phyloP scores from a whole-genome alignment of 2,888 invertebrate genomes.

The Cephus pygmeus region DNA sequence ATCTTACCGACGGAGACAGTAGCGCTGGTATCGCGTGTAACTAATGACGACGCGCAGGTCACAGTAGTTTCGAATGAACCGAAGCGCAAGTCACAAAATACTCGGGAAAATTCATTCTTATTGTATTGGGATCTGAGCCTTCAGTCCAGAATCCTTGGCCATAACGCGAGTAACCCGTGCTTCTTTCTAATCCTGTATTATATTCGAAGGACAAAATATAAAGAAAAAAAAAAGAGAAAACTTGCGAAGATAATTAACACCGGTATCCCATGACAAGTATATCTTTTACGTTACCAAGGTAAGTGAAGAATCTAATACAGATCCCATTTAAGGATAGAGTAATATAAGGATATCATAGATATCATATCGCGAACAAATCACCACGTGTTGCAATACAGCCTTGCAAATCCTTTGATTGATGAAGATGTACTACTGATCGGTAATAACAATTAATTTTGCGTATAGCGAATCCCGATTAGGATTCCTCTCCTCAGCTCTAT shows the following conservation, averaged over 20 bases:
- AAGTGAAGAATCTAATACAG: neutral
- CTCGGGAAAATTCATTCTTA: neutral
- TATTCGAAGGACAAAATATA: neutral
- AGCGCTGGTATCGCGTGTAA: neutral
- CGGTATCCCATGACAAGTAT: neutral
- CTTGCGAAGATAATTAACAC: neutral
- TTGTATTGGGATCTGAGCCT: neutral
- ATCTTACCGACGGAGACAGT: neutral
- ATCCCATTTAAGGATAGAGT: neutral
- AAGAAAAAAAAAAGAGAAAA: neutral
- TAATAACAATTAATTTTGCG: neutral
- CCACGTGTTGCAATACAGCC: slow-evolving; percentile 3
- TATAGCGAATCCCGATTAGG: neutral
- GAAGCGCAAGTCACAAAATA: slow-evolving; percentile 2
- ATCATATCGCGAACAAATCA: neutral
- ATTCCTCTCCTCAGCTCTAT: neutral
- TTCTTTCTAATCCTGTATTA: neutral
- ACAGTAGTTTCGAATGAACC: slow-evolving; percentile 3
- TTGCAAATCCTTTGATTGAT: neutral
- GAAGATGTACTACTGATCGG: neutral
- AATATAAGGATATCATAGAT: neutral
- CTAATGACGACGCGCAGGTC: slow-evolving; percentile 5
- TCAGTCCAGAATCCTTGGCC: neutral
- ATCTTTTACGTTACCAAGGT: neutral
- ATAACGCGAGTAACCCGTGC: neutral